Percentiles rank a stretch among this genome's conserved stretches.
Evolutionary conservation across 2,888 invertebrate genomes (phyloP).

Genomic region (Pterostichus niger): DNA sequence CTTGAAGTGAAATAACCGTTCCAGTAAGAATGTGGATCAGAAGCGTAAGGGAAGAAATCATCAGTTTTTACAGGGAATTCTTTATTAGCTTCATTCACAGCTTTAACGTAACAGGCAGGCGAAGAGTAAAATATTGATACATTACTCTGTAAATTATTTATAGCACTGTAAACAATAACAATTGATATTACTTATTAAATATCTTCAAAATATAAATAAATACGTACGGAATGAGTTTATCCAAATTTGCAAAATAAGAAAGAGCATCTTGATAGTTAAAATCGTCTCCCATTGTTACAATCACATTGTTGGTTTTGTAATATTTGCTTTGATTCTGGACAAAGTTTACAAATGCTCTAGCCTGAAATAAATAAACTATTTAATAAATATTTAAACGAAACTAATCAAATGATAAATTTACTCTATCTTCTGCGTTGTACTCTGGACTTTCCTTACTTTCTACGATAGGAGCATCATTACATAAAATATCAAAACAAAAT

Average conservation of each 20-base stretch:
- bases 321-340: constrained; percentile 79
- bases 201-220: not conserved
- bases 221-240: constrained; percentile 73
- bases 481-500: constrained; percentile 83
- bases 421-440: constrained; percentile 78
- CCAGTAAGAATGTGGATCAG: constrained; percentile 84
- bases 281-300: constrained; percentile 95
- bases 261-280: constrained; percentile 86
- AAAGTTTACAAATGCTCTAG: constrained; percentile 80
- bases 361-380: constrained; percentile 72
- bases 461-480: constrained; percentile 79
- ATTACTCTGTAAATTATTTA: constrained; percentile 80
- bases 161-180: constrained; percentile 77
- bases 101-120: constrained; percentile 88
- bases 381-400: not conserved
- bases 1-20: constrained; percentile 84
- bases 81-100: constrained; percentile 79
- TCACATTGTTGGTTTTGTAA: constrained; percentile 86
- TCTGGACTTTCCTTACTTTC: constrained; percentile 79
- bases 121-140: constrained; percentile 91
- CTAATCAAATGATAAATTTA: constrained; percentile 61
- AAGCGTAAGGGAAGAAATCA: constrained; percentile 85
- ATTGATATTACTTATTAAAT: not conserved
- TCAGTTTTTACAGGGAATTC: constrained; percentile 78
- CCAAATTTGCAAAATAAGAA: constrained; percentile 79